phyloP scores from a whole-genome alignment of 2,888 invertebrate species.

The Rhodophaea formosa region DNA sequence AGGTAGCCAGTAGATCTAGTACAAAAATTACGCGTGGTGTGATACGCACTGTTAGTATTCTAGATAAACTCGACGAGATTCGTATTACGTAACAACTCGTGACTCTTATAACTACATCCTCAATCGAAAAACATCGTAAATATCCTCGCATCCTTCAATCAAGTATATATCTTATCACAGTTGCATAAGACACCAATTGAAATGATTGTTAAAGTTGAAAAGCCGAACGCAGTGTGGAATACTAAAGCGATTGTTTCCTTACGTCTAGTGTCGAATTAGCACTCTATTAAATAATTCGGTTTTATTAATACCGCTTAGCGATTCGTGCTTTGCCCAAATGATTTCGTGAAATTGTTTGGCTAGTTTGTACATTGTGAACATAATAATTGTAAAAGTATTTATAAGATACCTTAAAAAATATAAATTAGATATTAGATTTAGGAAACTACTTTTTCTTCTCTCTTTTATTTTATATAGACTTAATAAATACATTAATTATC shows the following conservation, averaged over 20 bases:
- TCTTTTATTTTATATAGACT: too few relatives aligned
- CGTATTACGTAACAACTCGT: constrained; percentile 77
- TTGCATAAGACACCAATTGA: constrained; percentile 41
- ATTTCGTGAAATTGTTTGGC: background rate
- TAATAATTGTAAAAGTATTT: background rate
- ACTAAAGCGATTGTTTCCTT: constrained; percentile 61
- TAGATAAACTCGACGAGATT: constrained; percentile 57
- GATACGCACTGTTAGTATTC: constrained; percentile 47
- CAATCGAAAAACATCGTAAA: constrained; percentile 57
- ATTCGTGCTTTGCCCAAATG: background rate
- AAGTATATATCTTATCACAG: constrained; percentile 41
- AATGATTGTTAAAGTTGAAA: constrained; percentile 28
- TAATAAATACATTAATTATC: too few relatives aligned
- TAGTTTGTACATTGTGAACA: background rate
- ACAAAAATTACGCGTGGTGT: too few relatives aligned
- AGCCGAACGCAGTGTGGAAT: constrained; percentile 50
- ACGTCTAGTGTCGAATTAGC: constrained; percentile 49
- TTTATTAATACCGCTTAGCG: constrained; percentile 26
- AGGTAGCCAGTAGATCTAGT: too few relatives aligned
- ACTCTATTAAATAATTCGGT: constrained; percentile 42
- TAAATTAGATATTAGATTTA: too few relatives aligned
- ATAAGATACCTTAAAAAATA: too few relatives aligned
- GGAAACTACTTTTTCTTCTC: too few relatives aligned
- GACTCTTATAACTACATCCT: constrained; percentile 66
- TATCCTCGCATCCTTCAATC: constrained; percentile 37